Evolutionary conservation across 2,113 vertebrate species (phyloP), one percentile per base, ranked within the genome.

Genomic region (Hydrochoerus hydrochaeris): DNA sequence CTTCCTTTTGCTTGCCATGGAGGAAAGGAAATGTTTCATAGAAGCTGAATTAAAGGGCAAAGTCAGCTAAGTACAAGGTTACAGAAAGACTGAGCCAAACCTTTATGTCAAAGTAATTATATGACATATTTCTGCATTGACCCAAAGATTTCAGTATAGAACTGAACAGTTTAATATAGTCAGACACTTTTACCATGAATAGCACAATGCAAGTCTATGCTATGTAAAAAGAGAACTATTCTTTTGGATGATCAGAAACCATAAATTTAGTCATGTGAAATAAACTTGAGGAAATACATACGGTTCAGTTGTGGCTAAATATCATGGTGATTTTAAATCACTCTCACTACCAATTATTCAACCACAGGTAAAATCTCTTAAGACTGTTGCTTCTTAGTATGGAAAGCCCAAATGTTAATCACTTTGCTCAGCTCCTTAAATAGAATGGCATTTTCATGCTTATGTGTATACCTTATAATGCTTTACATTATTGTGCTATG

Each of bases 331-430:
- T 92, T 93, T 90, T 44, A 95, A 8, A 20, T 75, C 60, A 78
- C n/a, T 96, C 94, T 93, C 58, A 87, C 85, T 93, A 94, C 67
- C 63, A 88, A 44, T 87, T 90, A 95, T 92, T 95, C 96, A 95
- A 95, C 77, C 46, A 86, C 62, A 95, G 75, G 91, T 95, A 94
- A 91, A 71, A 77, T 94, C 62, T 93, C 62, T 17, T 52, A 80
- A 83, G 54, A 81, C 90, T 4, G 6, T 58, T 90, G 22, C 30
- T 78, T 94, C 32, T 88, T 77, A 67, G 77, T 85, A 83, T 46
- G 32, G 41, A 44, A 82, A 95, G 60, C 69, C 69, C 81, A 93
- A n/a, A 94, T 88, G 83, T 91, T 89, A 97, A 92, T 91, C 83
- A 67, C 19, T 96, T 92, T 97, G 77, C 46, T 85, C 80, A 63